phyloP scores from a whole-genome alignment of 2,113 vertebrate genomes.

The Dascyllus trimaculatus region DNA sequence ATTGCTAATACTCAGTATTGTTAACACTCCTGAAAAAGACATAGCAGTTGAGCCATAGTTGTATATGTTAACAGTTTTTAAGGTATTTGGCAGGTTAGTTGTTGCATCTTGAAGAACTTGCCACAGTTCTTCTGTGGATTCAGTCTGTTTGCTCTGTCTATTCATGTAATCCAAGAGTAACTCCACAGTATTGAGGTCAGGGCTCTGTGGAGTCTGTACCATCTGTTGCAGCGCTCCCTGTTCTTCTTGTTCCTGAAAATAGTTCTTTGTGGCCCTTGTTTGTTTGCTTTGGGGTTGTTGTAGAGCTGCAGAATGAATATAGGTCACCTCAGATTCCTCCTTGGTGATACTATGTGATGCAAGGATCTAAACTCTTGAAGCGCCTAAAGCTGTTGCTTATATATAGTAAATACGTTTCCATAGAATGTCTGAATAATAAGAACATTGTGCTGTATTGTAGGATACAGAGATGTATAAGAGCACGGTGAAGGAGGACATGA shows the following conservation, averaged over 20 bases:
- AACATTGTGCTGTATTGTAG: slow-evolving; percentile 70
- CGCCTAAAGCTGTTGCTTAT: too few species aligned
- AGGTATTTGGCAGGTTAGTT: too few species aligned
- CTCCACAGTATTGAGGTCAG: background rate
- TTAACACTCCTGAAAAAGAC: too few species aligned
- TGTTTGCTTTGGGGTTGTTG: background rate
- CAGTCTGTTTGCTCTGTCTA: too few species aligned
- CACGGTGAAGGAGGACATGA: slow-evolving; percentile 95
- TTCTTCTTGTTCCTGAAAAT: background rate
- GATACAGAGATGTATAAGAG: slow-evolving; percentile 96
- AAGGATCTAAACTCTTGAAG: too few species aligned
- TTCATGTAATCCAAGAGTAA: too few species aligned
- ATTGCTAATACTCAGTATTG: too few species aligned
- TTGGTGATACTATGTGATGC: background rate
- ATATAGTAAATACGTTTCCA: background rate
- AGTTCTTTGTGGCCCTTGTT: background rate
- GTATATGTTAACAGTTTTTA: too few species aligned
- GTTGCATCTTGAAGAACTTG: too few species aligned
- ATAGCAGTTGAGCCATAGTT: too few species aligned
- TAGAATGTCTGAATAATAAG: background rate
- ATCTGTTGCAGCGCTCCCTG: background rate
- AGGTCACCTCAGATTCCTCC: background rate
- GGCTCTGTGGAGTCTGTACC: background rate
- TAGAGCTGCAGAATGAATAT: background rate
- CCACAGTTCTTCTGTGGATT: too few species aligned